Evolutionary conservation across 2,797 vertebrate genomes (phyloP).

Genomic region (Mico argentatus): DNA sequence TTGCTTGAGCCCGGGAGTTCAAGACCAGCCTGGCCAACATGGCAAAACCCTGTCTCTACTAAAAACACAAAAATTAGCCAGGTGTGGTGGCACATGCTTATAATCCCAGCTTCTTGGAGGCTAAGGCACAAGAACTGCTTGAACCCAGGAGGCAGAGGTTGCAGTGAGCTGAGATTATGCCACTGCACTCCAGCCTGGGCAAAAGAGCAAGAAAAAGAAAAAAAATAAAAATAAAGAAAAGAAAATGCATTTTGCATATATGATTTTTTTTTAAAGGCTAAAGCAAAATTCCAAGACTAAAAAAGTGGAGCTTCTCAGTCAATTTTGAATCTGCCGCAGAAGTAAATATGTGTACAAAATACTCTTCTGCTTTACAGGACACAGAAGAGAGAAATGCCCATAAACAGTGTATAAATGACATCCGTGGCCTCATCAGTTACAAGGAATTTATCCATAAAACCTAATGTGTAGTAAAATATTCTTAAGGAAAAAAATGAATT

Average conservation of each 20-base stretch:
- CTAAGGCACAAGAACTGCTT: neutral
- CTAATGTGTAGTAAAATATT: neutral
- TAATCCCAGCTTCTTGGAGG: neutral
- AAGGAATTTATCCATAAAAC: neutral
- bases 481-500: slow-evolving; percentile 31
- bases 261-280: neutral
- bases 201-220: neutral
- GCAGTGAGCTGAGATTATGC: neutral
- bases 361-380: neutral
- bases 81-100: neutral
- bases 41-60: neutral
- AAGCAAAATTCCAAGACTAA: slow-evolving; percentile 50
- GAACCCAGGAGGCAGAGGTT: neutral
- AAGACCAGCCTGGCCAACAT: neutral
- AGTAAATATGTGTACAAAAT: neutral
- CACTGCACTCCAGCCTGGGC: neutral
- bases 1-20: neutral
- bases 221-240: neutral
- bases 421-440: neutral
- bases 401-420: neutral
- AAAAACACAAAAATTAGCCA: neutral
- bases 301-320: slow-evolving; percentile 3
- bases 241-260: neutral
- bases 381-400: neutral
- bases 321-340: slow-evolving; percentile 32